Conservation (phyloP, 92 coral and sea anemone species). For the Phenganax marumi region DNA sequence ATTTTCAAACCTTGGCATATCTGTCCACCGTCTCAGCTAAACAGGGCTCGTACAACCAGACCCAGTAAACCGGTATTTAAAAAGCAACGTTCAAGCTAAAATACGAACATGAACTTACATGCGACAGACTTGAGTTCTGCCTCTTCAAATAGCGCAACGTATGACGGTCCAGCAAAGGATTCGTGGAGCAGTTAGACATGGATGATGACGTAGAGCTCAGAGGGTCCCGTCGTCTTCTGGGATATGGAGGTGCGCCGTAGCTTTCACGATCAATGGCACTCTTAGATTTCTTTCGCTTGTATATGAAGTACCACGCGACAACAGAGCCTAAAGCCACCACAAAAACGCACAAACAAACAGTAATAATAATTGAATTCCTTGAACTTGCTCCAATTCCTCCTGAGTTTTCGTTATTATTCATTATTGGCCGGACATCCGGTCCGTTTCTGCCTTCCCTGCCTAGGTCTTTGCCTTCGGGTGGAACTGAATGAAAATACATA, state of each 20-base stretch:
- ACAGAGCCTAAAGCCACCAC: not conserved
- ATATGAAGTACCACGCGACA: not conserved
- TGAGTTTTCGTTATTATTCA: not conserved
- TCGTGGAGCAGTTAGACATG: constrained; percentile 25
- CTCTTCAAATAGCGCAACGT: not conserved
- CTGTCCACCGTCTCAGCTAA: no score
- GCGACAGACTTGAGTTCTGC: constrained; percentile 25
- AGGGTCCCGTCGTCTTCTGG: constrained; percentile 1
- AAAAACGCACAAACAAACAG: not conserved
- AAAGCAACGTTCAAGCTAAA: no score
- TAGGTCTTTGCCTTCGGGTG: no score
- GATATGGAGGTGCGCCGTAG: constrained; percentile 11
- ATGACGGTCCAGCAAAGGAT: constrained; percentile 31
- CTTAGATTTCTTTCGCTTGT: not conserved
- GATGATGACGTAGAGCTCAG: constrained; percentile 22
- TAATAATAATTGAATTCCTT: not conserved
- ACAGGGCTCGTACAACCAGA: no score
- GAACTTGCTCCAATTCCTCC: not conserved
- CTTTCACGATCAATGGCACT: not conserved
- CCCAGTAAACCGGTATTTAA: no score
- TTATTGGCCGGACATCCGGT: no score
- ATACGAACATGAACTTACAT: not conserved
- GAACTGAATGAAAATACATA: no score
- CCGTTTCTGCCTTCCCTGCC: no score
- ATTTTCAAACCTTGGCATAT: no score